Base-by-base conservation (phyloP, 2,113 vertebrate species). In the Takifugu bimaculatus region DNA sequence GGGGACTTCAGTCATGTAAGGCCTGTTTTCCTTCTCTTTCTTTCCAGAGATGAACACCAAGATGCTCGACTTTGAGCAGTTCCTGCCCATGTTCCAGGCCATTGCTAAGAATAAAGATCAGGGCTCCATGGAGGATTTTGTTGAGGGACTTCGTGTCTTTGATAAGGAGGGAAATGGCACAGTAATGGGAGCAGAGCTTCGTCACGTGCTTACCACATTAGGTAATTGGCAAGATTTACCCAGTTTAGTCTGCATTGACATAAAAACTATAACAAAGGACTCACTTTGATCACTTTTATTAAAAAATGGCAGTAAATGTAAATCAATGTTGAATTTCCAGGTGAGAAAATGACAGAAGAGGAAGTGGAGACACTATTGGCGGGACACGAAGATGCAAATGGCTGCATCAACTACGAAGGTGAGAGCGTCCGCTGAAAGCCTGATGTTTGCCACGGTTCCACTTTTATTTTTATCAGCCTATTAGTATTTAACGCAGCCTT, bases 351-450 rank as follows among this genome's bases (percentile, higher is more conserved):
- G 95, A 87, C 92, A 0, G 95, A 96, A 82, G 95, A 97, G 54
- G 95, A 97, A 69, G 95, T 97, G 54, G 95, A 98, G 83, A 92
- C 89, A 26, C 87, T 98, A 55, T 82, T 98, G 81, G 92, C 92
- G 0, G 94, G 94, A 57, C 95, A 98, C 0, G 95, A 98, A 87
- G 94, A 97, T 79, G 92, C 93, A 74, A 96, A 98, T 10, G 95
- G 95, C n/a, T 95, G 93, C 88, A 96, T 98, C 86, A 96, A 96
- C 86, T 98, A 98, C 15, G 95, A 98, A 94, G 95, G 95, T 97
- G 74, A 90, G 87, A 20, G 42, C 10, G 28, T 67, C 26, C 3
- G 51, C 28, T n/a, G 27, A 35, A 44, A 26, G 57, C 35, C 44
- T 26, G 32, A 50, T 32, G 15, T 13, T 13, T 3, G 2, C 39